phyloP scores from a whole-genome alignment of 2,113 vertebrate genomes.

The Corynorhinus townsendii region DNA sequence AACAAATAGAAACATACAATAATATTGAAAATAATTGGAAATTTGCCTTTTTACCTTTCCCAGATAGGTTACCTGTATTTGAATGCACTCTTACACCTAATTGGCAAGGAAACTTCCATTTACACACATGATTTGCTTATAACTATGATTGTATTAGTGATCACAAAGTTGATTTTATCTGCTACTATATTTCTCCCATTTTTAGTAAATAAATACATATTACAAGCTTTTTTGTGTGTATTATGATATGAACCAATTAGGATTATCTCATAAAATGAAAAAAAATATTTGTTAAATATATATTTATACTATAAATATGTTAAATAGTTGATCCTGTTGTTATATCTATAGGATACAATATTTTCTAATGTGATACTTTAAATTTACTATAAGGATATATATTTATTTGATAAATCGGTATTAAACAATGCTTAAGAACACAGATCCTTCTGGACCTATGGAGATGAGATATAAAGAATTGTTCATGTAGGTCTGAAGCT shows the following conservation, averaged over 20 bases:
- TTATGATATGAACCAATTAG: not conserved
- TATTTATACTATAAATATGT: not conserved
- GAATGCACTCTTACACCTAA: not conserved
- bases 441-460: not conserved
- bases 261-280: not conserved
- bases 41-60: not conserved
- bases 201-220: not conserved
- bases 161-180: not conserved
- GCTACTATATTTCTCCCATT: not conserved
- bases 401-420: not conserved
- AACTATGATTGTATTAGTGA: not conserved
- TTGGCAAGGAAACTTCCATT: not conserved
- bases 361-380: not conserved
- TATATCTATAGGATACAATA: not conserved
- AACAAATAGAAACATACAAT: not conserved
- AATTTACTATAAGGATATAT: not conserved
- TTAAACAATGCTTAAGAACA: not conserved
- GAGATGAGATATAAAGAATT: not conserved
- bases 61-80: not conserved
- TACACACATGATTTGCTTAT: not conserved
- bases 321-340: not conserved
- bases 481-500: not conserved
- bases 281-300: not conserved
- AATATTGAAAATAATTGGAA: not conserved
- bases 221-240: not conserved